Evolutionary conservation across 1,140 invertebrate genomes (phyloP).

Genomic region (Ectropis grisescens): DNA sequence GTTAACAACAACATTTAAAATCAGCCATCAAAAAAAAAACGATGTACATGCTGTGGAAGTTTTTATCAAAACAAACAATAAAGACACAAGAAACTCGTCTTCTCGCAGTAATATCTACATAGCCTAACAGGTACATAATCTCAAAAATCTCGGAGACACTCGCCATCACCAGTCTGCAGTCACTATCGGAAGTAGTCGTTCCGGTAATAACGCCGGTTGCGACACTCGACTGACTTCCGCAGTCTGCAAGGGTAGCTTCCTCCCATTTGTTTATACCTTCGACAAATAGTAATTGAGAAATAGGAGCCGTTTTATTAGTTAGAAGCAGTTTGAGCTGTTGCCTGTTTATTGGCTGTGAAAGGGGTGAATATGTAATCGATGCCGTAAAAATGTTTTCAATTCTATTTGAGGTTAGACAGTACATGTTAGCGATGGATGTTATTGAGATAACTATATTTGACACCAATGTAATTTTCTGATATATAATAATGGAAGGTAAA

Average conservation of each 20-base stretch:
- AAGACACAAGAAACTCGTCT: too few relatives aligned
- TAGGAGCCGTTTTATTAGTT: not conserved
- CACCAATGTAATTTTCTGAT: not conserved
- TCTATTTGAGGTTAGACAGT: not conserved
- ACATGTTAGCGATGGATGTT: not conserved
- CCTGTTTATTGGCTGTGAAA: not conserved
- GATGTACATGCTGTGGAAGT: too few relatives aligned
- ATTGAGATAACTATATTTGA: not conserved
- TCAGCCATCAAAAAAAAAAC: too few relatives aligned
- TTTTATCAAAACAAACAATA: too few relatives aligned
- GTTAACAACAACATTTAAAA: too few relatives aligned
- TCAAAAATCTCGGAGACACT: conserved; percentile 17
- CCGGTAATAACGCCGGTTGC: conserved; percentile 58
- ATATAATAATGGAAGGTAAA: too few relatives aligned
- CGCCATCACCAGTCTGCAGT: conserved; percentile 32
- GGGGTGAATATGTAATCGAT: too few relatives aligned
- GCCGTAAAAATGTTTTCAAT: too few relatives aligned
- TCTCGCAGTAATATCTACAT: too few relatives aligned
- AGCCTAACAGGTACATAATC: conserved; percentile 5
- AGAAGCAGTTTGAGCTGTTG: too few relatives aligned
- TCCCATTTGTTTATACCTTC: conserved; percentile 57
- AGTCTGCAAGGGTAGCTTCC: conserved; percentile 47
- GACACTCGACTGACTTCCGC: conserved; percentile 55
- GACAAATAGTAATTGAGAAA: conserved; percentile 28
- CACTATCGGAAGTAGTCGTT: conserved; percentile 53